Conservation (phyloP, 2,113 vertebrate species). For the Apodemus sylvaticus region DNA sequence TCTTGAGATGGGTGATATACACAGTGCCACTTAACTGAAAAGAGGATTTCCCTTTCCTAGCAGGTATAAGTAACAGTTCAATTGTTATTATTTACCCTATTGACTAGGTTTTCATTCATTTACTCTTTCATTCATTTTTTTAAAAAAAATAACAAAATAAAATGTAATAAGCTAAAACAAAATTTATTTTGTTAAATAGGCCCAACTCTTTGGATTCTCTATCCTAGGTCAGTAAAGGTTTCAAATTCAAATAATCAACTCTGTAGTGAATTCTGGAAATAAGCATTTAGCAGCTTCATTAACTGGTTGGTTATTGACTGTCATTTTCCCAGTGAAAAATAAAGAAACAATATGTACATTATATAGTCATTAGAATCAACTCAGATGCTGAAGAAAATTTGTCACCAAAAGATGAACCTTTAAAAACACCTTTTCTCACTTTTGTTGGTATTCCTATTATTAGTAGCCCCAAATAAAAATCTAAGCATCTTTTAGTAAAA, state of each 20-base stretch:
- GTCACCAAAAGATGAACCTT: neutral
- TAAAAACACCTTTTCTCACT: neutral
- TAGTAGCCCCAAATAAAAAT: neutral
- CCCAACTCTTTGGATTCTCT: neutral
- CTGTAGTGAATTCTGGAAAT: neutral
- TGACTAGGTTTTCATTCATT: neutral
- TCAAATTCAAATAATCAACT: neutral
- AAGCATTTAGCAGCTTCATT: neutral
- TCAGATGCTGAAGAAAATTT: neutral
- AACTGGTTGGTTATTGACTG: neutral
- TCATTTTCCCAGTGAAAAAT: neutral
- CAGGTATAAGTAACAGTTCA: neutral
- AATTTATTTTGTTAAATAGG: neutral
- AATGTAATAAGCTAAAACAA: neutral
- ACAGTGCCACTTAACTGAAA: neutral
- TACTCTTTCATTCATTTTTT: neutral
- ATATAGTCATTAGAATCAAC: neutral
- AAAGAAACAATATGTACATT: neutral
- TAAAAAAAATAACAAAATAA: neutral
- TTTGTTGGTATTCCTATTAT: neutral
- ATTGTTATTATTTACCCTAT: neutral
- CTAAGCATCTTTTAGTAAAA: neutral
- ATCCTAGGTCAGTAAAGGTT: neutral
- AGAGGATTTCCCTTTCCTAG: neutral
- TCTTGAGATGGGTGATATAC: neutral